phyloP scores from a whole-genome alignment of 2,888 invertebrate species.

The Macrophya alboannulata region DNA sequence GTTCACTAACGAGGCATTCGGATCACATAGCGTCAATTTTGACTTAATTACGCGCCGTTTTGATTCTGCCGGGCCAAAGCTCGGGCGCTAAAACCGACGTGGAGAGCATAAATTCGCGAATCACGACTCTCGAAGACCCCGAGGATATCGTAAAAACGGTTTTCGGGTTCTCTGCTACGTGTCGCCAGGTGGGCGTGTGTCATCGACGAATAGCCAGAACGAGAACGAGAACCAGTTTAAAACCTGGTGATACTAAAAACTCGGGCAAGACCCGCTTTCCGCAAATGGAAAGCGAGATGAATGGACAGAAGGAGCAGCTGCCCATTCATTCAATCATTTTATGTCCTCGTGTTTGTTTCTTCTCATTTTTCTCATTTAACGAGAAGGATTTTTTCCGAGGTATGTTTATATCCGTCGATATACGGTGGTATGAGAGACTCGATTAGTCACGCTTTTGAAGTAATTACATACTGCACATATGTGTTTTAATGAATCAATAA shows the following conservation, averaged over 20 bases:
- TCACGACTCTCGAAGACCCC: neutral
- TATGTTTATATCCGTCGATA: neutral
- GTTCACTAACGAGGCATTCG: constrained; percentile 46
- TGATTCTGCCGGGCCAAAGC: neutral
- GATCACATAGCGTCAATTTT: constrained; percentile 33
- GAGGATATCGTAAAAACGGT: neutral
- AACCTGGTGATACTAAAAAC: constrained; percentile 3
- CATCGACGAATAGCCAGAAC: constrained; percentile 21
- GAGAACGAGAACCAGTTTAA: constrained; percentile 40
- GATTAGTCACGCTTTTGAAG: neutral
- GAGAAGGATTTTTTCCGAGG: neutral
- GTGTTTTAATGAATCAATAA: neutral
- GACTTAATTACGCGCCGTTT: constrained; percentile 27
- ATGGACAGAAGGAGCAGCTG: constrained; percentile 31
- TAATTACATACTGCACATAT: neutral
- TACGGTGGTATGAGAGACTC: neutral
- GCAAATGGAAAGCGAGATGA: constrained; percentile 49
- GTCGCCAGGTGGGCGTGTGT: constrained; percentile 66
- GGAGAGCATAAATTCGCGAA: constrained; percentile 1
- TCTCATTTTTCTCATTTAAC: neutral
- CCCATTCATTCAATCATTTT: constrained; percentile 37
- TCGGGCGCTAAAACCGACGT: neutral
- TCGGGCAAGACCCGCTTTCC: constrained; percentile 33
- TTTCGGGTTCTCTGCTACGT: neutral
- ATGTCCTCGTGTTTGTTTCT: neutral